Evolutionary conservation across 2,888 invertebrate genomes (phyloP).

Genomic region (Neocrepidodera transversa): DNA sequence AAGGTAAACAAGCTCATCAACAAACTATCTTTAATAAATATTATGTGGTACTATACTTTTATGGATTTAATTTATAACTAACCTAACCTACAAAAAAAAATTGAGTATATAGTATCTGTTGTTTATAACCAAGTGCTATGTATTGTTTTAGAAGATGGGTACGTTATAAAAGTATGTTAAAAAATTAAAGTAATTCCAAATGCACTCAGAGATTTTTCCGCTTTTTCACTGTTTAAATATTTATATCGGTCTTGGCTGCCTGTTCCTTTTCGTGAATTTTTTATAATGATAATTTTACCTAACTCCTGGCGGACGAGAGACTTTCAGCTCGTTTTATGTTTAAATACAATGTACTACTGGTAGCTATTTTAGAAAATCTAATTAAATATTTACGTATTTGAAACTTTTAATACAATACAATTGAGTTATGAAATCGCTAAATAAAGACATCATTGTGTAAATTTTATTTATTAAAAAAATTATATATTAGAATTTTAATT

Average conservation of each 20-base stretch:
- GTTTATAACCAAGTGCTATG: too few species aligned
- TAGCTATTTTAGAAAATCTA: neutral
- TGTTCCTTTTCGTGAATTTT: neutral
- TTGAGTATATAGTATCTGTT: too few species aligned
- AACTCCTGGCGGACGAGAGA: neutral
- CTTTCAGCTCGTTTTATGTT: neutral
- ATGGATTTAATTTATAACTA: too few species aligned
- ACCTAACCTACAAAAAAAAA: too few species aligned
- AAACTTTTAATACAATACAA: too few species aligned
- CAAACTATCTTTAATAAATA: too few species aligned
- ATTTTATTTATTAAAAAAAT: too few species aligned
- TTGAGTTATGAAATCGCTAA: too few species aligned
- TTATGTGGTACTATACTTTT: too few species aligned
- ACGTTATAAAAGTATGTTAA: neutral
- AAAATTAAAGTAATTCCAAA: neutral
- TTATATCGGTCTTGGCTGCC: neutral
- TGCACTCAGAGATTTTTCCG: neutral
- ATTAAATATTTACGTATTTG: neutral
- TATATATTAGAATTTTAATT: too few species aligned
- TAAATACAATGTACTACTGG: conserved; percentile 1
- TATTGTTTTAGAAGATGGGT: neutral
- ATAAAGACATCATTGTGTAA: too few species aligned
- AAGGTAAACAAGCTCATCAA: too few species aligned
- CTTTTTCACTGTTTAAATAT: neutral
- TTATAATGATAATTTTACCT: neutral